Evolutionary conservation across 2,113 vertebrate species (phyloP), one percentile per base, ranked within the genome.

Genomic region (Otocyon megalotis): DNA sequence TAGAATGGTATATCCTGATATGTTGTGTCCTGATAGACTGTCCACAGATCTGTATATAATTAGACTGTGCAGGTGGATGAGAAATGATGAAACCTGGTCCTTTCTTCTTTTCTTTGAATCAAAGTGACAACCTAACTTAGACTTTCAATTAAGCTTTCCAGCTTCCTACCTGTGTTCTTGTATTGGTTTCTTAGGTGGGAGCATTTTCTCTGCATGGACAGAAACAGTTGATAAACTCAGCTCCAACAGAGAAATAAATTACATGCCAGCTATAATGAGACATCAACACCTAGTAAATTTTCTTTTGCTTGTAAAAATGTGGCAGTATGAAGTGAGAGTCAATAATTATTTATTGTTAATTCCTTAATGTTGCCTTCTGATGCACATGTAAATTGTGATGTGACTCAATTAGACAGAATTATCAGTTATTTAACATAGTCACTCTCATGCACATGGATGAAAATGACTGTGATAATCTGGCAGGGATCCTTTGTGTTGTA

Each of bases 231-330:
- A 97, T 98, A 99, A 99, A 98, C 98, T 98, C 98, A 92, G 4
- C 98, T 99, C 98, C 98, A 98, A 90, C 98, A 96, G 98, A 97
- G 98, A 99, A 99, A 99, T 99, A 99, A 99, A 99, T 99, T 99
- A 98, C 98, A 98, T 97, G 37, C 97, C 98, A 96, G 97, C 97
- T 95, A 94, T 99, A 99, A 99, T 98, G 98, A 99, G 98, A 98
- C 98, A 96, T 98, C 97, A 97, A 56, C 67, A 94, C 98, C 98
- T 97, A 96, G 98, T 97, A 98, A 98, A 98, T 97, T 98, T 98
- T 98, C 97, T 71, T 96, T 98, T 98, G 97, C 97, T 98, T 98
- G 96, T 67, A 32, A 97, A 97, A 98, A 74, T 88, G 91, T 82
- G 97, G 92, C 96, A 90, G 65, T 53, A 8, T 97, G 91, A 98